phyloP scores from a whole-genome alignment of 2,888 invertebrate genomes.

The Apodemia hepburni region DNA sequence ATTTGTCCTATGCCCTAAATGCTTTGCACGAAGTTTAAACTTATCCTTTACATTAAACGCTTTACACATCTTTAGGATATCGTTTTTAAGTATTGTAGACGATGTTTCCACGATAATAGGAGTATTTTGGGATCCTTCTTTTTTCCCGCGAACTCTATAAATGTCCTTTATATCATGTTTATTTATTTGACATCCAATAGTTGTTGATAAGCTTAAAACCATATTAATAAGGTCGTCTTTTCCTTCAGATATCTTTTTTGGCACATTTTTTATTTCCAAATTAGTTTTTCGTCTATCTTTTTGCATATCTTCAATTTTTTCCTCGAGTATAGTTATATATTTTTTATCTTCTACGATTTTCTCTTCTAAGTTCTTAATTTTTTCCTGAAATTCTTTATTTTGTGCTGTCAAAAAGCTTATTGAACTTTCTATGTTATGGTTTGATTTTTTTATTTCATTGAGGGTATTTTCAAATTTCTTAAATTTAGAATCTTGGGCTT shows the following conservation, averaged over 20 bases:
- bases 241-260: slow-evolving; percentile 23
- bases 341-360: too few relatives aligned
- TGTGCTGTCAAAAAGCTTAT: too few relatives aligned
- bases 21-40: slow-evolving; percentile 18
- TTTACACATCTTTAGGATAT: too few relatives aligned
- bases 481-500: neutral
- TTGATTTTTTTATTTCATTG: neutral
- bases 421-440: slow-evolving; percentile 11
- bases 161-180: too few relatives aligned
- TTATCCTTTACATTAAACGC: slow-evolving; percentile 17
- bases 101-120: slow-evolving; percentile 30
- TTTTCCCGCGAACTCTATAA: slow-evolving; percentile 3
- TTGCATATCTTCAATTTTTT: slow-evolving; percentile 28
- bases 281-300: slow-evolving; percentile 22
- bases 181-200: too few relatives aligned
- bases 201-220: too few relatives aligned
- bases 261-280: slow-evolving; percentile 32
- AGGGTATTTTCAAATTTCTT: neutral
- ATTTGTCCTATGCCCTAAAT: too few relatives aligned
- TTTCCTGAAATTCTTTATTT: too few relatives aligned
- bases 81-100: slow-evolving; percentile 20
- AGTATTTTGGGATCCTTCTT: slow-evolving; percentile 19
- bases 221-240: slow-evolving; percentile 25
- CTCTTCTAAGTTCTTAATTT: too few relatives aligned
- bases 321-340: slow-evolving; percentile 19